Evolutionary conservation across 2,797 vertebrate species (phyloP).

Genomic region (Notamacropus eugenii): DNA sequence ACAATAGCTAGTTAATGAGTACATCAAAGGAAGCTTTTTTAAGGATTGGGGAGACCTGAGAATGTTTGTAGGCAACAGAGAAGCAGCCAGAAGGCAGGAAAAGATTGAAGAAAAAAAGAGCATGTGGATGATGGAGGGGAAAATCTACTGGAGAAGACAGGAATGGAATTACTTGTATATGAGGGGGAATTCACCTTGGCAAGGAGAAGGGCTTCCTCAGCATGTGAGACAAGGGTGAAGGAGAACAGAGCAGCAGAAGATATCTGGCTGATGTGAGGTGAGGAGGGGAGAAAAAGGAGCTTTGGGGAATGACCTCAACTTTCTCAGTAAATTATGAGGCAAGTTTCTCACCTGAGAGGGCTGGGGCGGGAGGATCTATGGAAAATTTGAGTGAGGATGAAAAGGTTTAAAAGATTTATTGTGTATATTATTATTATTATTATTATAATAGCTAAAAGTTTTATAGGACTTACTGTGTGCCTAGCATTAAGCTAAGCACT

Average conservation of each 20-base stretch:
- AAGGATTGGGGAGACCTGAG: not conserved
- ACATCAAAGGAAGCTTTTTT: not conserved
- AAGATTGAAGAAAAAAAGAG: not conserved
- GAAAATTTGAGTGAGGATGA: not conserved
- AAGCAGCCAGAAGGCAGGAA: not conserved
- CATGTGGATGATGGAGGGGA: not conserved
- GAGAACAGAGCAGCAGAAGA: not conserved
- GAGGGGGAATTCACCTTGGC: not conserved
- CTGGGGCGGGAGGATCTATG: not conserved
- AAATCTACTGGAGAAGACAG: not conserved
- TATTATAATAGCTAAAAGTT: not conserved
- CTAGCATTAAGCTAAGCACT: not conserved
- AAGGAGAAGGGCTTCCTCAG: not conserved
- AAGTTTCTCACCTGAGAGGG: not conserved
- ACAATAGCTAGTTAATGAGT: not conserved
- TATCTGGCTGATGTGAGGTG: not conserved
- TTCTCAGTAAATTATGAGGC: not conserved
- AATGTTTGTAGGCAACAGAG: not conserved
- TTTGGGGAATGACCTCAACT: not conserved
- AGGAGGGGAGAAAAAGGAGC: not conserved
- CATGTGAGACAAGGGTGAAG: not conserved
- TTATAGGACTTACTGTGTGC: not conserved
- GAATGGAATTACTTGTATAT: not conserved
- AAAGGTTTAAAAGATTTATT: not conserved
- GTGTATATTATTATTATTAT: not conserved